Base-by-base conservation (phyloP, 1,140 invertebrate genomes). In the Lasioglossum albipes region DNA sequence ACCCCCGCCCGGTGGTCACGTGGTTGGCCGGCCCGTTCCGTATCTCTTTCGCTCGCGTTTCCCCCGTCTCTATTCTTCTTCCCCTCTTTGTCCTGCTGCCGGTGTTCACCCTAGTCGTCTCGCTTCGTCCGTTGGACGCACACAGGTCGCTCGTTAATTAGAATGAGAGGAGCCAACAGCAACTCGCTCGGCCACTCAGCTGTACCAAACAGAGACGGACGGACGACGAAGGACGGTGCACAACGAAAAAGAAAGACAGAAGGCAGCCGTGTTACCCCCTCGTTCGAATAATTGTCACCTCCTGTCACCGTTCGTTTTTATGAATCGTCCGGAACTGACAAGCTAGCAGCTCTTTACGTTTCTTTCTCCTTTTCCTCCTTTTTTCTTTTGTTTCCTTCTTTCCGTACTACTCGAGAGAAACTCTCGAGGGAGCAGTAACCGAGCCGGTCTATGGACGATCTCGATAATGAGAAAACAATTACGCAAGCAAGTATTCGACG, bases 1-100 rank as follows among this genome's bases (percentile, higher is more conserved):
- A 91, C 91, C 92, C 91, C 92, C 91, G 91, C 91, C 89, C 88
- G 83, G 0, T 81, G 88, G 82, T 93, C 92, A 92, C 92, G 91
- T 92, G 92, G 91, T 87, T 83, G 81, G 70, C 66, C 71, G 61
- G 75, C 76, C 81, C 57, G 49, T 75, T 52, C 6, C 18, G 13
- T 41, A 16, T 59, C 83, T 18, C 42, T 42, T 54, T 61, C 27
- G n/a, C 31, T 49, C 73, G 10, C 22, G 22, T n/a, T 3, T 64
- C 6, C 36, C 12, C n/a, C n/a, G 20, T 70, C 76, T 73, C 52
- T 31, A 13, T 49, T 54, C 22, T 41, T 61, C 31, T 12, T n/a
- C 69, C 61, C 57, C 31, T 74, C 69, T 61, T 75, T 49, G 42
- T 62, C 61, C 68, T 7, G 13, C 31, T 52, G 22, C 20, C 7